A percentile compares a stretch with the other conserved stretches of the same genome.
Evolutionary conservation across 2,797 vertebrate species (phyloP).

Genomic region (Channallabes apus): DNA sequence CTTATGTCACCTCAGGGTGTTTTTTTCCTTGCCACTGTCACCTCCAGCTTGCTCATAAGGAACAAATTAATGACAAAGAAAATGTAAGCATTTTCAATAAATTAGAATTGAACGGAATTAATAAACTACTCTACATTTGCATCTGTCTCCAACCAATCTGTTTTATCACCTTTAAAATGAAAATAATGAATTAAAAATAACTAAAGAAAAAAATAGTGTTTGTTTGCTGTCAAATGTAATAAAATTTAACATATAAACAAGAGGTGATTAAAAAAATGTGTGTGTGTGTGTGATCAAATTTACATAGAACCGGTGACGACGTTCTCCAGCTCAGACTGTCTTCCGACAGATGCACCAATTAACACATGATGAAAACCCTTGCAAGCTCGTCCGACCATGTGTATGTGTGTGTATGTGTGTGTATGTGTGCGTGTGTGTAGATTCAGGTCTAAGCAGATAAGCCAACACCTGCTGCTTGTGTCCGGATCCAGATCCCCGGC

Average conservation of each 20-base stretch:
- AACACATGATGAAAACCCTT: constrained; percentile 70
- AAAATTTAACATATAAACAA: neutral
- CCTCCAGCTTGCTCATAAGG: too few relatives aligned
- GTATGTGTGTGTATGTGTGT: too few relatives aligned
- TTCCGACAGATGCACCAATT: constrained; percentile 73
- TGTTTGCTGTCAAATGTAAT: neutral
- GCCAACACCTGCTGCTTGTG: constrained; percentile 67
- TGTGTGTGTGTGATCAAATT: neutral
- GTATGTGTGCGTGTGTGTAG: constrained; percentile 28
- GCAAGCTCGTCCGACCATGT: constrained; percentile 47
- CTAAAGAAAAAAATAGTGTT: neutral
- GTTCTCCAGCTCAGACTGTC: constrained; percentile 10
- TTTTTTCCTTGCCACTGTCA: too few relatives aligned
- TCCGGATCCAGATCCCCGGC: constrained; percentile 33
- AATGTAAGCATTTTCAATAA: too few relatives aligned
- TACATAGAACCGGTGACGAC: neutral
- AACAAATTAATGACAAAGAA: too few relatives aligned
- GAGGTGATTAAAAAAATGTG: neutral
- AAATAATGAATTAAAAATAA: neutral
- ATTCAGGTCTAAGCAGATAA: constrained; percentile 56
- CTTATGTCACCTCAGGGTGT: too few relatives aligned
- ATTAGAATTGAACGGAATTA: too few relatives aligned
- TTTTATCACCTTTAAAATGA: neutral
- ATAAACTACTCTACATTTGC: too few relatives aligned
- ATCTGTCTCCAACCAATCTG: too few relatives aligned